Percentiles rank a stretch among this genome's conserved stretches.
These are phyloP conservation scores for Trichomalopsis sarcophagae DNA, from an alignment of 1,140 invertebrate species.

Conservation along the genomic window DNA sequence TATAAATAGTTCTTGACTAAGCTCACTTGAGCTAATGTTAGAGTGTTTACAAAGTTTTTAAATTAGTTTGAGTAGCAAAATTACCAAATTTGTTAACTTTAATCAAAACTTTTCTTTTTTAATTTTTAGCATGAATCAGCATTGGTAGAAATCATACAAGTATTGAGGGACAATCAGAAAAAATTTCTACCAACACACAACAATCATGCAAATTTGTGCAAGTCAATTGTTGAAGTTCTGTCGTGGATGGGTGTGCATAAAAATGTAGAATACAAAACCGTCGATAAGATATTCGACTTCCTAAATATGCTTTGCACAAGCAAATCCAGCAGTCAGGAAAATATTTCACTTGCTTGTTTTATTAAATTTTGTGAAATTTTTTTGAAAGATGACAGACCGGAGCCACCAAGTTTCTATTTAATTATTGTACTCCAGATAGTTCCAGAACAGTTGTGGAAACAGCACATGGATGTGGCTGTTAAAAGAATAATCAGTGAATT, in stretches of 20 bases:
- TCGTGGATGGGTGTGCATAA: conserved; percentile 57
- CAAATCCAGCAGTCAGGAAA: conserved; percentile 51
- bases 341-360: conserved; percentile 60
- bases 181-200: conserved; percentile 52
- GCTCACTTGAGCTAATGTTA: not conserved
- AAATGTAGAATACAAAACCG: conserved; percentile 54
- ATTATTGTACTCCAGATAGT: conserved; percentile 77
- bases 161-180: conserved; percentile 52
- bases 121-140: conserved; percentile 36
- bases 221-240: conserved; percentile 60
- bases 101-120: not conserved
- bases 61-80: not conserved
- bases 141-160: conserved; percentile 57
- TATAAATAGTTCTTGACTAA: not conserved
- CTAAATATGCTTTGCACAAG: conserved; percentile 54
- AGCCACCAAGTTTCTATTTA: conserved; percentile 74
- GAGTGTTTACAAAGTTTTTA: not conserved
- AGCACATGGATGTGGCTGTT: conserved; percentile 71
- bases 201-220: conserved; percentile 58
- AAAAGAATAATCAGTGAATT: conserved; percentile 65
- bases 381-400: conserved; percentile 57
- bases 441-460: conserved; percentile 68
- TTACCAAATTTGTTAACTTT: not conserved
- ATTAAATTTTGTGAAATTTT: conserved; percentile 67
- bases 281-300: conserved; percentile 59